phyloP scores from a whole-genome alignment of 2,113 vertebrate species.

The Onychostoma macrolepis region DNA sequence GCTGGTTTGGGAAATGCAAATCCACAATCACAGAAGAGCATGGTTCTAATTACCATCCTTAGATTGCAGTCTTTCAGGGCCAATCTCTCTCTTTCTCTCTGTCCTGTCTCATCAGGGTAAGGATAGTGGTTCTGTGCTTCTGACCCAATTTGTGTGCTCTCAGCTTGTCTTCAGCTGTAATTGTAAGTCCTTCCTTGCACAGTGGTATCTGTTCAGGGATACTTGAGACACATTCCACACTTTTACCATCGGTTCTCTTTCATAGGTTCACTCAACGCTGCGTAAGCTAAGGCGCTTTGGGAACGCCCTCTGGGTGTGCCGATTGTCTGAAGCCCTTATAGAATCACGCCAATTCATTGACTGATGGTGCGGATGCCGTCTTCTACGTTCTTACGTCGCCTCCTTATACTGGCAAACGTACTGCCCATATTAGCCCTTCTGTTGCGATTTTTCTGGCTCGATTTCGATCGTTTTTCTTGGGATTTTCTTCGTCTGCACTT shows the following conservation, averaged over 20 bases:
- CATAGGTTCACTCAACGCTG: too few relatives aligned
- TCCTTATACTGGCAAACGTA: too few relatives aligned
- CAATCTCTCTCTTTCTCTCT: conserved; percentile 41
- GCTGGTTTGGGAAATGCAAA: conserved; percentile 75
- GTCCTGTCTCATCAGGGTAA: conserved; percentile 31
- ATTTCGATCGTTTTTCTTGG: too few relatives aligned
- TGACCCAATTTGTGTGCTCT: conserved; percentile 30
- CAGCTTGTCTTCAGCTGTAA: background rate
- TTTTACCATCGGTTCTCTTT: background rate
- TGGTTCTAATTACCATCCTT: conserved; percentile 83
- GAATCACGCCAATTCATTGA: too few relatives aligned
- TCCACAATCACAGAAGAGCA: conserved; percentile 73
- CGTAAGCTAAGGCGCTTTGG: too few relatives aligned
- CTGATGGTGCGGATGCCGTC: too few relatives aligned
- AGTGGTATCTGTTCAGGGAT: background rate
- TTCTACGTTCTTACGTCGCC: too few relatives aligned
- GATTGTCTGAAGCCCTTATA: too few relatives aligned
- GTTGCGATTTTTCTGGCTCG: too few relatives aligned
- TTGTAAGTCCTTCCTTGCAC: conserved; percentile 37
- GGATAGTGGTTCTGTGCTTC: conserved; percentile 25
- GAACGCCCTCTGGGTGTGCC: too few relatives aligned
- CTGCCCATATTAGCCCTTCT: too few relatives aligned
- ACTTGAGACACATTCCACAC: background rate
- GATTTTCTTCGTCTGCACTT: too few relatives aligned
- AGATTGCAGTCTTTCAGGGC: conserved; percentile 62